These are phyloP conservation scores for Exephanes ischioxanthus DNA, from an alignment of 2,888 invertebrate genomes.

Conservation along the genomic window DNA sequence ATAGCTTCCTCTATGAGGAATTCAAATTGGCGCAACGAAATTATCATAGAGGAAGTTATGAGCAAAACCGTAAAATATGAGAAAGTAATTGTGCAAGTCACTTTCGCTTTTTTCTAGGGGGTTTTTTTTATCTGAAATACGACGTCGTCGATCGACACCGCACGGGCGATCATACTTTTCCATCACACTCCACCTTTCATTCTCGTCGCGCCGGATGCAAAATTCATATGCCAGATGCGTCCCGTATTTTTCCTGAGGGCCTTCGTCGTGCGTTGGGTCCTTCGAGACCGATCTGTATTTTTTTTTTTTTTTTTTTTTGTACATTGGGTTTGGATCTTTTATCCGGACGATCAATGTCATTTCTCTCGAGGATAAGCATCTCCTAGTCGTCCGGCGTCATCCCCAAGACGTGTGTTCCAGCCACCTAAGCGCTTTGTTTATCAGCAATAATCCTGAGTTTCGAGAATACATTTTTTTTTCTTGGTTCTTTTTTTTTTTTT, in stretches of 20 bases:
- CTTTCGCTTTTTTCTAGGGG: too few relatives aligned
- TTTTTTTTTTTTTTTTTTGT: neutral
- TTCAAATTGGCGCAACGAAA: too few relatives aligned
- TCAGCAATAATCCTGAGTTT: slow-evolving; percentile 76
- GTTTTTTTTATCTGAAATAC: too few relatives aligned
- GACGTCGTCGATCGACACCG: too few relatives aligned
- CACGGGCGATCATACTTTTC: too few relatives aligned
- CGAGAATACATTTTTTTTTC: slow-evolving; percentile 36
- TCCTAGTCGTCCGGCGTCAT: slow-evolving; percentile 41
- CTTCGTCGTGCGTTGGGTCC: neutral
- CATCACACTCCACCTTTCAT: neutral
- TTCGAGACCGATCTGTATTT: neutral
- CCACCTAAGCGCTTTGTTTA: slow-evolving; percentile 74
- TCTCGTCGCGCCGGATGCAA: too few relatives aligned
- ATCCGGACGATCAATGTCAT: slow-evolving; percentile 59
- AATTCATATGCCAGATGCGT: too few relatives aligned
- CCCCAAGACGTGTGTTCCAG: slow-evolving; percentile 30
- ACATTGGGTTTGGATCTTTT: slow-evolving; percentile 26
- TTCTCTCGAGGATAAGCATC: slow-evolving; percentile 55
- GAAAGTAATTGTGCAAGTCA: too few relatives aligned
- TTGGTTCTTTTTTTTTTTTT: neutral
- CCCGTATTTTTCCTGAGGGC: neutral
- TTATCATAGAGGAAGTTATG: too few relatives aligned
- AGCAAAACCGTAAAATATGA: too few relatives aligned
- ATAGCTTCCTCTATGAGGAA: too few relatives aligned